These are phyloP conservation scores for Acrossocheilus wenchowensis DNA, from an alignment of 2,797 vertebrate species.

Conservation along the genomic window DNA sequence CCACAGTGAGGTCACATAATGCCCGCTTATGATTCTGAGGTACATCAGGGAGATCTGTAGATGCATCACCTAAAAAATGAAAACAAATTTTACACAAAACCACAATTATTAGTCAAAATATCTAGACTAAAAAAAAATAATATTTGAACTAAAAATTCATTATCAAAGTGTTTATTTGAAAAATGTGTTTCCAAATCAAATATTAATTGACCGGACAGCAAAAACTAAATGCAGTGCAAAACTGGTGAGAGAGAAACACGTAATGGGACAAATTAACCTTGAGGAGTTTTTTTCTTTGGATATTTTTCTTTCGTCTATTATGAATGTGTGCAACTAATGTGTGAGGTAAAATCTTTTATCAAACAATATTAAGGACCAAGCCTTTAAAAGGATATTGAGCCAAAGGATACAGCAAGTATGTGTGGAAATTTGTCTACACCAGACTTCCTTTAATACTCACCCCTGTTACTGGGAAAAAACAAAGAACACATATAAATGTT, in stretches of 20 bases:
- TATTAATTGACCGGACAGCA: background rate
- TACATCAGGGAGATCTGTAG: slow-evolving; percentile 84
- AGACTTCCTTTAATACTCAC: slow-evolving; percentile 88
- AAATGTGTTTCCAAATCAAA: background rate
- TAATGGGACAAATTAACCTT: slow-evolving; percentile 59
- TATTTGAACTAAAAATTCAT: background rate
- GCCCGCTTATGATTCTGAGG: slow-evolving; percentile 91
- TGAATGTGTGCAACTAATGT: slow-evolving; percentile 5
- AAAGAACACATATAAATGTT: slow-evolving; percentile 66
- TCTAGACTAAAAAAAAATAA: background rate
- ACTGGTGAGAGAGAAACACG: slow-evolving; percentile 19
- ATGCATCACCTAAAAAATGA: slow-evolving; percentile 81
- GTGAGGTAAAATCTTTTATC: background rate
- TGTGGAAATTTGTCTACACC: slow-evolving; percentile 79
- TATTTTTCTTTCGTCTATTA: background rate
- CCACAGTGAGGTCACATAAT: slow-evolving; percentile 90
- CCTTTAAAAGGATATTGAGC: slow-evolving; percentile 79
- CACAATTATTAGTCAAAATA: background rate
- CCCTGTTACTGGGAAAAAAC: slow-evolving; percentile 81
- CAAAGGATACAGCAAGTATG: slow-evolving; percentile 84
- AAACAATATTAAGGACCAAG: slow-evolving; percentile 26
- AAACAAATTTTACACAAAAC: slow-evolving; percentile 34
- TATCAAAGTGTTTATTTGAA: background rate
- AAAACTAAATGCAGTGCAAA: background rate
- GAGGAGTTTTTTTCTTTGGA: background rate